These are phyloP conservation scores for Australoheros facetus DNA, from an alignment of 2,797 vertebrate genomes.

Conservation along the genomic window DNA sequence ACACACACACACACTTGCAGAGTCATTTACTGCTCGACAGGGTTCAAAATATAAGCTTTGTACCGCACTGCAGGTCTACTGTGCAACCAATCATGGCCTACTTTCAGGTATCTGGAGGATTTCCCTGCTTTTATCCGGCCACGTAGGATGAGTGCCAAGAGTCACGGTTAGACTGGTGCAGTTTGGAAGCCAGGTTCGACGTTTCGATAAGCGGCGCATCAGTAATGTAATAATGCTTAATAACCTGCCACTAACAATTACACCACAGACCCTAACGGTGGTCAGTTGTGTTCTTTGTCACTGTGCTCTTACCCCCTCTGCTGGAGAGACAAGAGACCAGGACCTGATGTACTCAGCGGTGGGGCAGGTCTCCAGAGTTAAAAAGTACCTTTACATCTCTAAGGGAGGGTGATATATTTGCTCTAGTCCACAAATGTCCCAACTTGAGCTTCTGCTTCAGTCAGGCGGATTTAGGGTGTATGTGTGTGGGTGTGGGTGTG, in stretches of 20 bases:
- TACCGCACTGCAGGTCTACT: slow-evolving; percentile 62
- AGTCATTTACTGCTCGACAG: slow-evolving; percentile 54
- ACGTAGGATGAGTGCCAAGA: slow-evolving; percentile 16
- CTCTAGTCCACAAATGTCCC: background rate
- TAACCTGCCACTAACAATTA: slow-evolving; percentile 43
- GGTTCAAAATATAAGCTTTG: slow-evolving; percentile 50
- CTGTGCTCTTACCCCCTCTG: slow-evolving; percentile 74
- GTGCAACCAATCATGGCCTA: slow-evolving; percentile 65
- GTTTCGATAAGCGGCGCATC: background rate
- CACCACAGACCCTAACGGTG: slow-evolving; percentile 24
- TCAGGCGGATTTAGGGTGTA: background rate
- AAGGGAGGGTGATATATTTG: slow-evolving; percentile 12
- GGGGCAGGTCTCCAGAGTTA: slow-evolving; percentile 26
- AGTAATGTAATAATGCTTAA: slow-evolving; percentile 22
- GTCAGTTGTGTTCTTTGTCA: slow-evolving; percentile 48
- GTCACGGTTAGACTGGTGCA: background rate
- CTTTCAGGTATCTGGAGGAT: slow-evolving; percentile 67
- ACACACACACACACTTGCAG: slow-evolving; percentile 12
- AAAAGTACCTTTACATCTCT: background rate
- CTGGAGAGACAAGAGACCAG: slow-evolving; percentile 65
- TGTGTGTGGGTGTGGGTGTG: background rate
- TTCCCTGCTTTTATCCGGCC: slow-evolving; percentile 49
- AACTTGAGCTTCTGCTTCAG: background rate
- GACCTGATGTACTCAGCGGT: background rate
- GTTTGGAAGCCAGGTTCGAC: background rate